These are phyloP conservation scores for Lithophane leautieri DNA, from an alignment of 2,888 invertebrate genomes.

Conservation along the genomic window DNA sequence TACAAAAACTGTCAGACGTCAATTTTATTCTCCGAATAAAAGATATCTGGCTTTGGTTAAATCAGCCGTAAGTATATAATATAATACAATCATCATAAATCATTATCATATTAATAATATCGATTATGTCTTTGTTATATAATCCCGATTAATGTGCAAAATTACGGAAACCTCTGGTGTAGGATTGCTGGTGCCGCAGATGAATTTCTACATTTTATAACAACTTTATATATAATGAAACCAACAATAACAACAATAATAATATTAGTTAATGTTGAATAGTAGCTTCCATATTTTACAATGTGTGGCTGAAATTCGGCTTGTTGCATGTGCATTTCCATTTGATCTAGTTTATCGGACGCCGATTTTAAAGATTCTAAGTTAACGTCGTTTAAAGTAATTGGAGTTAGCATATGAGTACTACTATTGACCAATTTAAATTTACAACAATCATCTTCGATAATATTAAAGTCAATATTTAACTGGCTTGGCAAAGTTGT, in stretches of 20 bases:
- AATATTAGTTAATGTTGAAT: slow-evolving; percentile 27
- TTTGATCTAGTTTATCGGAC: slow-evolving; percentile 32
- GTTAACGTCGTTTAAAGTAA: slow-evolving; percentile 32
- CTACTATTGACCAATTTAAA: slow-evolving; percentile 33
- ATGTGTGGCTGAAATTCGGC: slow-evolving; percentile 10
- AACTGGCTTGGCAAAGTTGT: slow-evolving; percentile 25
- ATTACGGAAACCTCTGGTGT: slow-evolving; percentile 39
- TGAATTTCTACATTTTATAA: slow-evolving; percentile 19
- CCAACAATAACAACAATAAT: slow-evolving; percentile 14
- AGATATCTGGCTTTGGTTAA: too few species aligned
- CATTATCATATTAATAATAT: neutral
- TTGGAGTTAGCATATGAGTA: slow-evolving; percentile 15
- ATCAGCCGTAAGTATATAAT: neutral
- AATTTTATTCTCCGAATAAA: too few species aligned
- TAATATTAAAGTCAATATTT: slow-evolving; percentile 31
- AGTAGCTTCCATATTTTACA: slow-evolving; percentile 36
- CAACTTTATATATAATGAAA: slow-evolving; percentile 21
- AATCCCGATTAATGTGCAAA: neutral
- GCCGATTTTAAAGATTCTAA: slow-evolving; percentile 33
- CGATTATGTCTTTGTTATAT: too few species aligned
- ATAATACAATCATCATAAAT: too few species aligned
- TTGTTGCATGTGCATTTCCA: slow-evolving; percentile 19
- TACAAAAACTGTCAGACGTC: too few species aligned
- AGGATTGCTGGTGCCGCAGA: slow-evolving; percentile 24
- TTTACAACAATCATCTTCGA: slow-evolving; percentile 40